A percentile compares a stretch with the other conserved stretches of the same genome.
Conservation (phyloP, 2,797 vertebrate genomes). For the Tinamus major region DNA sequence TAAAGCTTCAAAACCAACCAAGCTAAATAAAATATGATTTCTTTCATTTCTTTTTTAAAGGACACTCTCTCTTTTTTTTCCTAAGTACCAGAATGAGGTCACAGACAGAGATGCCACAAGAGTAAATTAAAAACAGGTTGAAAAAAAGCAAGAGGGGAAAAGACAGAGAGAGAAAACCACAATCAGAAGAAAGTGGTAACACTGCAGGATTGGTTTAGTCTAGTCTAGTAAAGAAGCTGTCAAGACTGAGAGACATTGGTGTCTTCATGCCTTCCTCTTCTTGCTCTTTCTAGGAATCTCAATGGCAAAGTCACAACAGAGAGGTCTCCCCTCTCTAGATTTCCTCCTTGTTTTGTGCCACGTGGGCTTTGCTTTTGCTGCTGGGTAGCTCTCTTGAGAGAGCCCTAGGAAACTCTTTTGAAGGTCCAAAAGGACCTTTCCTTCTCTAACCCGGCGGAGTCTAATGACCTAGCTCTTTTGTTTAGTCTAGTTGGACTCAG, state of each 20-base stretch:
- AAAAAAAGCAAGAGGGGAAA: conserved; percentile 67
- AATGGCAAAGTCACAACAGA: not conserved
- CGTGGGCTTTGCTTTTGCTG: not conserved
- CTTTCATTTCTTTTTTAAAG: conserved; percentile 67
- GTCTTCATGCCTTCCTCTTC: not conserved
- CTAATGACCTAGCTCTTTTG: not conserved
- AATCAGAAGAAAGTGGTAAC: conserved; percentile 45
- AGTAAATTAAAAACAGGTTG: conserved; percentile 82
- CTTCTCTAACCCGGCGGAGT: not conserved
- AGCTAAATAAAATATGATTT: conserved; percentile 64
- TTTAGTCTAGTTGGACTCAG: conserved; percentile 43
- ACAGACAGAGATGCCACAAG: conserved; percentile 74
- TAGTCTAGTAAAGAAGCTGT: conserved; percentile 42
- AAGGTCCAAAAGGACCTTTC: not conserved
- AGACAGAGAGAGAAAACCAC: conserved; percentile 43
- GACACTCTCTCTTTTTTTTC: conserved; percentile 25
- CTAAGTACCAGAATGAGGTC: conserved; percentile 76
- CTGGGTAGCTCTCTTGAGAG: not conserved
- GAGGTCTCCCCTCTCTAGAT: not conserved
- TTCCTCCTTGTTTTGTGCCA: not conserved
- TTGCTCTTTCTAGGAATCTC: conserved; percentile 58
- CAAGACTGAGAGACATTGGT: not conserved
- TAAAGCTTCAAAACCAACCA: conserved; percentile 71
- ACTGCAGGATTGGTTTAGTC: conserved; percentile 10
- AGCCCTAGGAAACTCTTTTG: not conserved